Base-by-base conservation (phyloP, 2,888 invertebrate species). In the Oasisia sp. region DNA sequence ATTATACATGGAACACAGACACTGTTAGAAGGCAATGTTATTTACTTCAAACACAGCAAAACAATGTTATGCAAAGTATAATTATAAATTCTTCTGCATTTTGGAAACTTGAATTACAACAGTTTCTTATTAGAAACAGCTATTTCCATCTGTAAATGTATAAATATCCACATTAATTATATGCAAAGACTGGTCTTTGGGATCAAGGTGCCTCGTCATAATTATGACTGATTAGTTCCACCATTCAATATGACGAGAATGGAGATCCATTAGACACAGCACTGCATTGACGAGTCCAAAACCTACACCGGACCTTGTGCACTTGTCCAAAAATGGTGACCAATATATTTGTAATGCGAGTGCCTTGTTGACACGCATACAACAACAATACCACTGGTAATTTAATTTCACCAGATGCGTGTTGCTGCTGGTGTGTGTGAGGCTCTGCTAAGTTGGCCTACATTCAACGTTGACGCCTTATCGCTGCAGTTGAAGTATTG, bases 341-440 rank as follows among this genome's bases (percentile, higher is more conserved):
- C 32, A 90, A 90, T 8, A 90, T 32, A 90, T 90, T 90, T 27
- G 90, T 90, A 90, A 90, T 90, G 90, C 90, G 19, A 90, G 32
- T 90, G 90, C 32, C 90, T 90, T 90, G 90, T 90, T 90, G 90
- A 90, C 90, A 90, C 5, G 3, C 90, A 90, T 90, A 27, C 32
- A 27, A 32, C 90, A 90, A 90, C 90, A 90, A 90, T 90, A 27
- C 90, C 90, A 90, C 32, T 38, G 32, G 32, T 90, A 90, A 90
- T 90, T 90, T 32, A 90, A 90, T 90, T 90, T 90, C 32, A 90
- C 90, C 90, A 90, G 90, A 90, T 90, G 90, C 90, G 32, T 90
- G 90, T 90, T 7, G 19, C 90, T 32, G 90, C 90, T 27, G 27
- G 90, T 90, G 90, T 32, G 90, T 32, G 32, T n/a, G n/a, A n/a